Evolutionary conservation across 2,113 vertebrate species (phyloP).

Genomic region (Pleuronectes platessa): DNA sequence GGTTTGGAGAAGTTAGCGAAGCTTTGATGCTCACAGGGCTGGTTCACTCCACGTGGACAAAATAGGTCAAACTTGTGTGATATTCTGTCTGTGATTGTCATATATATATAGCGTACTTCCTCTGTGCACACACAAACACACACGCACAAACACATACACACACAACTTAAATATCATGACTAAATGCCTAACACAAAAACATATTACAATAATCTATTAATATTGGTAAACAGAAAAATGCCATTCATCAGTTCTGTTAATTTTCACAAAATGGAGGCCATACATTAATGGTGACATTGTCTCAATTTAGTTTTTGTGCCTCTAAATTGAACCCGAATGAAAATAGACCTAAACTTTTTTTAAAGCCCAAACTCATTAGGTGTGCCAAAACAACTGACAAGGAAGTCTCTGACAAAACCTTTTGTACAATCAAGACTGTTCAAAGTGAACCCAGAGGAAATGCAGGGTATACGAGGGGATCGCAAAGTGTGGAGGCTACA

Average conservation of each 20-base stretch:
- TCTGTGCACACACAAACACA: background rate
- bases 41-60: too few relatives aligned
- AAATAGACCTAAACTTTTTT: background rate
- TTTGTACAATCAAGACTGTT: background rate
- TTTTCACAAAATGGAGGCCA: background rate
- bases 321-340: background rate
- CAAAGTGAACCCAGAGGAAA: background rate
- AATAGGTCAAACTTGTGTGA: too few relatives aligned
- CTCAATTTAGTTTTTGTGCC: background rate
- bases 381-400: background rate
- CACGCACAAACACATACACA: too few relatives aligned
- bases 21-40: too few relatives aligned
- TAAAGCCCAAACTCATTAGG: background rate
- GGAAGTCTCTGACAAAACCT: background rate
- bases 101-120: background rate
- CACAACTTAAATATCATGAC: too few relatives aligned
- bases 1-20: too few relatives aligned
- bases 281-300: background rate
- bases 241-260: too few relatives aligned
- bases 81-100: background rate
- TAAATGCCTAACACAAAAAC: too few relatives aligned
- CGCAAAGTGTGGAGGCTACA: slow-evolving; percentile 1
- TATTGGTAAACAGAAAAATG: too few relatives aligned
- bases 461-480: background rate
- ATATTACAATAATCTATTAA: too few relatives aligned